phyloP scores from a whole-genome alignment of 2,113 vertebrate genomes.

The Fulica atra region DNA sequence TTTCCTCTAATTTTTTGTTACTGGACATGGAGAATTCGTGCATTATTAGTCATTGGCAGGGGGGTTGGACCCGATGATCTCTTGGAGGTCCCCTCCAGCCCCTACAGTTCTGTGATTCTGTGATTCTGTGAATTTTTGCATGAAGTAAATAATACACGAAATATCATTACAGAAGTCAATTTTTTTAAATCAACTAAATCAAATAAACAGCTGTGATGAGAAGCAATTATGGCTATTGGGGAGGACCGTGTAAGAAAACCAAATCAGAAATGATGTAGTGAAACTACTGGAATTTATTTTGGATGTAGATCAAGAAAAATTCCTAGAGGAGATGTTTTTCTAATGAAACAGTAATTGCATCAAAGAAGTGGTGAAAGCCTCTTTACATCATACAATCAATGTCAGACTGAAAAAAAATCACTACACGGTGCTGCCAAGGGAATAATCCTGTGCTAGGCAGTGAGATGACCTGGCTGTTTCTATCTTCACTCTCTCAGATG shows the following conservation, averaged over 20 bases:
- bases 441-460: neutral
- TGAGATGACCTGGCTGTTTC: neutral
- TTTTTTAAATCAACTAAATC: neutral
- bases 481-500: neutral
- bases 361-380: neutral
- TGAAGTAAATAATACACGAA: neutral
- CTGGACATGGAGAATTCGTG: neutral
- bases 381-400: neutral
- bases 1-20: neutral
- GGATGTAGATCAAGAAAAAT: neutral
- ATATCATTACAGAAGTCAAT: neutral
- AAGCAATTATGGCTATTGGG: neutral
- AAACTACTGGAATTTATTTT: neutral
- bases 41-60: neutral
- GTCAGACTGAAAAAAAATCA: neutral
- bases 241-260: neutral
- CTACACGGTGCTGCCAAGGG: neutral
- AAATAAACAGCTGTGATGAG: neutral
- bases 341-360: neutral
- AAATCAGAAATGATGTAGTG: neutral
- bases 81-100: too few relatives aligned
- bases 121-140: conserved; percentile 1
- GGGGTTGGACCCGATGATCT: too few relatives aligned
- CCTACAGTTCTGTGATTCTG: too few relatives aligned
- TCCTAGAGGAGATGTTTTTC: neutral